phyloP scores from a whole-genome alignment of 2,113 vertebrate species.

The Lates calcarifer region DNA sequence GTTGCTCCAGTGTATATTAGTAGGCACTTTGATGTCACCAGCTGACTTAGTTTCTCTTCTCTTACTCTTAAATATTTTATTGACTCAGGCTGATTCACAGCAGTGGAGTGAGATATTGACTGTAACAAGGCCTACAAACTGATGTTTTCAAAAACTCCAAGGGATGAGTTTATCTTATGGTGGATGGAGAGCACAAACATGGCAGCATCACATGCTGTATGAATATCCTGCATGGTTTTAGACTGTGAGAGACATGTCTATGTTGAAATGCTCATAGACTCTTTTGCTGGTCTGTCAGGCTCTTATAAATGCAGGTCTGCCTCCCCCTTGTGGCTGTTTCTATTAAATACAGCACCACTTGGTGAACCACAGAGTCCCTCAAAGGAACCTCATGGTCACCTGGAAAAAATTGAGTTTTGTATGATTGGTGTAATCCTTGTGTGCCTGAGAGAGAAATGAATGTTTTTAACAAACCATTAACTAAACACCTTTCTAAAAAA shows the following conservation, averaged over 20 bases:
- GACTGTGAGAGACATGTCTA: constrained; percentile 17
- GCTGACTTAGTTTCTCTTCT: constrained; percentile 68
- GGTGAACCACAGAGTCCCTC: neutral
- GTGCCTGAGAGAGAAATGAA: neutral
- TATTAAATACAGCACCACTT: constrained; percentile 45
- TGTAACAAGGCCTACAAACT: neutral
- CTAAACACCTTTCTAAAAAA: neutral
- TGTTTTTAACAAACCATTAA: neutral
- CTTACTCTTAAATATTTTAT: constrained; percentile 78
- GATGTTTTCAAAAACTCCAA: constrained; percentile 23
- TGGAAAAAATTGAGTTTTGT: neutral
- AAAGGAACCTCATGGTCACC: neutral
- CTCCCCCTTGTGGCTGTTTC: constrained; percentile 76
- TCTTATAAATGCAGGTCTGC: constrained; percentile 47
- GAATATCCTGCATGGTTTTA: constrained; percentile 1
- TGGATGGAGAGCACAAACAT: neutral
- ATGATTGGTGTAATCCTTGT: neutral
- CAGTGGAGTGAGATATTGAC: constrained; percentile 25
- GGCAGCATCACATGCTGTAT: neutral
- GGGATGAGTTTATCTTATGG: neutral
- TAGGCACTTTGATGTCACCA: constrained; percentile 74
- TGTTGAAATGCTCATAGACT: constrained; percentile 12
- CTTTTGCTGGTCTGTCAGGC: neutral
- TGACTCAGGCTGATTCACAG: constrained; percentile 48
- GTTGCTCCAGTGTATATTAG: constrained; percentile 73